phyloP scores from a whole-genome alignment of 1,140 invertebrate species.

The Neelides sp. region DNA sequence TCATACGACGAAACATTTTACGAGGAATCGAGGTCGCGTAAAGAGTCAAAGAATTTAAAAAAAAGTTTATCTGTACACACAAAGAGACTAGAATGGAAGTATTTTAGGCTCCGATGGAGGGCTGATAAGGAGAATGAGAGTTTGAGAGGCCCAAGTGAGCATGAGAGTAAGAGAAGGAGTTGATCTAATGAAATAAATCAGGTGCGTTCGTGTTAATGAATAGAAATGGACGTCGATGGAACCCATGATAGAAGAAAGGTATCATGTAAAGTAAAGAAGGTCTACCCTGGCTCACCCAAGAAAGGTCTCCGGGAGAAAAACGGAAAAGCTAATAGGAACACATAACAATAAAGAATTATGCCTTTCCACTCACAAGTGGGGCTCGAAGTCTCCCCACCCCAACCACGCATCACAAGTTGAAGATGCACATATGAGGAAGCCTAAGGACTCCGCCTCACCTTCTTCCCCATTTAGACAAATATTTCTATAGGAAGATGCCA shows the following conservation, averaged over 20 bases:
- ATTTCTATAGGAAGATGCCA: too few relatives aligned
- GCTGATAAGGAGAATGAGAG: background rate
- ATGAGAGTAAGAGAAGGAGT: constrained; percentile 16
- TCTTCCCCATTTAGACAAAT: too few relatives aligned
- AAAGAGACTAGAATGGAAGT: background rate
- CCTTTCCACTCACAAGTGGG: too few relatives aligned
- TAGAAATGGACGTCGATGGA: constrained; percentile 21
- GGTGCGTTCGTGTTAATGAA: constrained; percentile 24
- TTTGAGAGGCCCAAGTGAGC: background rate
- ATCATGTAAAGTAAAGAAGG: constrained; percentile 15
- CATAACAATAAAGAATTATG: too few relatives aligned
- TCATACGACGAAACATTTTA: too few relatives aligned
- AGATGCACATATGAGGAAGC: too few relatives aligned
- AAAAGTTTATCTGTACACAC: background rate
- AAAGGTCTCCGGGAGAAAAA: too few relatives aligned
- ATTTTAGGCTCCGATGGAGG: background rate
- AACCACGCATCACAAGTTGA: too few relatives aligned
- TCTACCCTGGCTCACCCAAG: too few relatives aligned
- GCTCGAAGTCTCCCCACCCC: too few relatives aligned
- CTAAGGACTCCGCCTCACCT: too few relatives aligned
- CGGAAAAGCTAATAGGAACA: too few relatives aligned
- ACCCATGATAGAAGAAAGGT: constrained; percentile 14
- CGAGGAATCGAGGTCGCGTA: background rate
- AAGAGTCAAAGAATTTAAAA: background rate
- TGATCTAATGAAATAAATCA: constrained; percentile 27